phyloP scores from a whole-genome alignment of 1,140 invertebrate species.

The Daktulosphaira vitifoliae region DNA sequence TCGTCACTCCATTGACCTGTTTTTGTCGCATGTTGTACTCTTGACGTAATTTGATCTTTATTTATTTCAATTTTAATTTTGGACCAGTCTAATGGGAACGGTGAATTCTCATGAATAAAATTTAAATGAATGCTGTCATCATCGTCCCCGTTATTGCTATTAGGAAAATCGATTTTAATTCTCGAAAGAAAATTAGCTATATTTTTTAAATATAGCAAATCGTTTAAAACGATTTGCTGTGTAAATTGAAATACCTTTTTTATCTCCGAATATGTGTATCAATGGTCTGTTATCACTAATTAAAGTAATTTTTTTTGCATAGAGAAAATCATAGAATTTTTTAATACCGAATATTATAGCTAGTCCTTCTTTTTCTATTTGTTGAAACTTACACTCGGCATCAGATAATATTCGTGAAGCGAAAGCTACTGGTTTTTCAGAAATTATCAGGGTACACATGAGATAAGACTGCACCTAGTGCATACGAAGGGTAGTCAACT shows the following conservation, averaged over 20 bases:
- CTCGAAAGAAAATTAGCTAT: slow-evolving; percentile 30
- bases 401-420: no score
- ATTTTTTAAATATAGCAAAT: slow-evolving; percentile 11
- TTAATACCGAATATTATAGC: slow-evolving; percentile 47
- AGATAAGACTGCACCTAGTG: slow-evolving; percentile 33
- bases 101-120: background rate
- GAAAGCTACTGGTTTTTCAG: slow-evolving; percentile 23
- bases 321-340: slow-evolving; percentile 46
- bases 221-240: slow-evolving; percentile 6
- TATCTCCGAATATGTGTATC: slow-evolving; percentile 14
- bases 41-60: background rate
- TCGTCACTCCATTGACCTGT: background rate
- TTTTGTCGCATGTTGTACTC: background rate
- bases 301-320: slow-evolving; percentile 45
- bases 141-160: background rate
- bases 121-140: background rate
- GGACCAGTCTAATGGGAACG: background rate
- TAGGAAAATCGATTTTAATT: background rate
- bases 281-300: slow-evolving; percentile 48
- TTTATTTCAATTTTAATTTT: background rate
- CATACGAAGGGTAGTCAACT: slow-evolving; percentile 36
- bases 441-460: background rate
- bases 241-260: background rate
- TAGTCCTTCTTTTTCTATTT: slow-evolving; percentile 47
- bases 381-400: slow-evolving; percentile 39